These are phyloP conservation scores for Drosophila takahashii DNA, from an alignment of 1,140 invertebrate genomes.

Conservation along the genomic window DNA sequence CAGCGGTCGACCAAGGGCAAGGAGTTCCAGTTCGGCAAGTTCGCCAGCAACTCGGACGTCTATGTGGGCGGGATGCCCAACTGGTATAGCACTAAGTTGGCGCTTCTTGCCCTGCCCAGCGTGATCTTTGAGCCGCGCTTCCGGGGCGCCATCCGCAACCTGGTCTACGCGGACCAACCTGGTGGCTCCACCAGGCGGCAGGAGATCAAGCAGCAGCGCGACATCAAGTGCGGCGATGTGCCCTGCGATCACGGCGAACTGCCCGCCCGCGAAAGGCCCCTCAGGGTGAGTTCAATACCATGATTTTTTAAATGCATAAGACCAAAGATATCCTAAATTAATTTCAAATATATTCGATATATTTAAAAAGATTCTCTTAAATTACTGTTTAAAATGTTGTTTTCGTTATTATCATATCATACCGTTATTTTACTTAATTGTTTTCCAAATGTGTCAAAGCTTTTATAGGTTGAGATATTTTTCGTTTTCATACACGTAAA, in stretches of 20 bases:
- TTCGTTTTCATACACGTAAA: no score
- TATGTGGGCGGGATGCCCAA: constrained; percentile 96
- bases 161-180: constrained; percentile 93
- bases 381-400: no score
- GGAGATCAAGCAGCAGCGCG: constrained; percentile 90
- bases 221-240: constrained; percentile 86
- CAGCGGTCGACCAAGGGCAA: constrained; percentile 91
- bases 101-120: constrained; percentile 92
- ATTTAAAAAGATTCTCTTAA: no score
- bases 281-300: constrained; percentile 61
- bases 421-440: no score
- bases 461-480: no score
- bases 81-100: constrained; percentile 94
- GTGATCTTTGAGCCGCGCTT: constrained; percentile 96
- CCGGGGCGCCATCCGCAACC: constrained; percentile 92
- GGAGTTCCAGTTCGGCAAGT: constrained; percentile 94
- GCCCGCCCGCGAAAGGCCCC: constrained; percentile 75
- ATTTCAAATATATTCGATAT: no score
- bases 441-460: no score
- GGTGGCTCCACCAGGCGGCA: constrained; percentile 89
- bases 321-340: no score
- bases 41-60: constrained; percentile 94
- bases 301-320: neutral
- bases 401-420: no score
- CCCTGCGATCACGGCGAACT: constrained; percentile 80